Evolutionary conservation across 2,113 vertebrate genomes (phyloP).

Genomic region (Hirundichthys speculiger): DNA sequence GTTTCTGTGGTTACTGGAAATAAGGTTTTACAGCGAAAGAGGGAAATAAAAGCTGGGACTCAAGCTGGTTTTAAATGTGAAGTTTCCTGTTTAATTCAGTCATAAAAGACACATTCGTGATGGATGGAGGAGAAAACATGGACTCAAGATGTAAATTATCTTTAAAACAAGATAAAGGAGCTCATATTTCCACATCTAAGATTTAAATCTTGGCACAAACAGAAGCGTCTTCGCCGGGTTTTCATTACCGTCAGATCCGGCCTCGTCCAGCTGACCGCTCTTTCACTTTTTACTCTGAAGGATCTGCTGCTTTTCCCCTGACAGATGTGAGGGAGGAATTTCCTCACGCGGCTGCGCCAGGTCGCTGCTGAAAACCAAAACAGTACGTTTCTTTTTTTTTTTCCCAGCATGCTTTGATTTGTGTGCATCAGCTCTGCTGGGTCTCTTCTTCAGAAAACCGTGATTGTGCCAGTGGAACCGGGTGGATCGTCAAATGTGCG

Average conservation of each 20-base stretch:
- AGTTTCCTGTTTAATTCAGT: too few relatives aligned
- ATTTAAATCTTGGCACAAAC: background rate
- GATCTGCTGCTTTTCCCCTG: constrained; percentile 76
- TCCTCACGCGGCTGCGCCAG: constrained; percentile 64
- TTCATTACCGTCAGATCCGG: constrained; percentile 75
- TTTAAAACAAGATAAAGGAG: too few relatives aligned
- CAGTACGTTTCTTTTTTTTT: constrained; percentile 52
- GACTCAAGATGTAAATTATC: too few relatives aligned
- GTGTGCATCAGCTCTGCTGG: constrained; percentile 14
- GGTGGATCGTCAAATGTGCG: constrained; percentile 12
- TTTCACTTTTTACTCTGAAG: constrained; percentile 73
- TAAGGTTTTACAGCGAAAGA: too few relatives aligned
- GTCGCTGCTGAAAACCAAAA: constrained; percentile 63
- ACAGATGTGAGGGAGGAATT: constrained; percentile 77
- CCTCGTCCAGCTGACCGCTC: constrained; percentile 60
- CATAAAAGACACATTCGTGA: too few relatives aligned
- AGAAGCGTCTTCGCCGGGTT: background rate
- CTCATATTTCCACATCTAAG: background rate
- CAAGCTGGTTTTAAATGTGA: too few relatives aligned
- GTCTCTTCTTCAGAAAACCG: background rate
- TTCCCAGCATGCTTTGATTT: constrained; percentile 34
- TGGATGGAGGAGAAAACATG: too few relatives aligned
- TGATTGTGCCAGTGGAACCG: background rate
- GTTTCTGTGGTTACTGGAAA: too few relatives aligned
- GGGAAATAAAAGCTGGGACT: too few relatives aligned